Evolutionary conservation across 2,888 invertebrate genomes (phyloP).

Genomic region (Oxyscelio sp.): DNA sequence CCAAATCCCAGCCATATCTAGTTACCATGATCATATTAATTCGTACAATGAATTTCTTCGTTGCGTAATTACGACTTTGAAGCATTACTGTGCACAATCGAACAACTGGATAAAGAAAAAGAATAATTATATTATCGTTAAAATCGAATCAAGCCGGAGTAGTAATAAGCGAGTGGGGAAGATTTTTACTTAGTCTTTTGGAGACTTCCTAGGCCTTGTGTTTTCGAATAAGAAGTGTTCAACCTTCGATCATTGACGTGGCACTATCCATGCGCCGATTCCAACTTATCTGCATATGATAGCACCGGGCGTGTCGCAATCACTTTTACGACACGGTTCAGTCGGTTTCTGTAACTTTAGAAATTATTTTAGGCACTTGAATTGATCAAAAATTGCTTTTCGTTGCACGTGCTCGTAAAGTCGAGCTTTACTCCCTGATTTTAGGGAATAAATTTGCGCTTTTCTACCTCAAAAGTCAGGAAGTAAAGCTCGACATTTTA

Average conservation of each 20-base stretch:
- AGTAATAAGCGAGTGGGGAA: background rate
- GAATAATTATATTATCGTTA: background rate
- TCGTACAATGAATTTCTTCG: too few species aligned
- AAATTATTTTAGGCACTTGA: too few species aligned
- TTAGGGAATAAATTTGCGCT: too few species aligned
- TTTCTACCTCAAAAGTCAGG: too few species aligned
- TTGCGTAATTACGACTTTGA: background rate
- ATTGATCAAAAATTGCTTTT: too few species aligned
- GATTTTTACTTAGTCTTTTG: background rate
- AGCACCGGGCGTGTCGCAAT: background rate
- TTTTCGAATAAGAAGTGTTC: background rate
- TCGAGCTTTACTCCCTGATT: too few species aligned
- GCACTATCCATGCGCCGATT: background rate
- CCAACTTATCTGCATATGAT: background rate
- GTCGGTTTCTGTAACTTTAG: background rate
- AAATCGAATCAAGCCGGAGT: background rate
- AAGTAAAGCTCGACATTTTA: too few species aligned
- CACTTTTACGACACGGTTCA: background rate
- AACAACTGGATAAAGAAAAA: background rate
- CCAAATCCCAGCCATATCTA: too few species aligned
- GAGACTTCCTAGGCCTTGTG: background rate
- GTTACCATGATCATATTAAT: too few species aligned
- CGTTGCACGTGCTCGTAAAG: too few species aligned
- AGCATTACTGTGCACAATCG: background rate
- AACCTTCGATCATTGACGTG: background rate